Percentiles rank a stretch among this genome's conserved stretches.
Conservation (phyloP, 1,140 invertebrate genomes). For the Mycetomoellerius zeteki region DNA sequence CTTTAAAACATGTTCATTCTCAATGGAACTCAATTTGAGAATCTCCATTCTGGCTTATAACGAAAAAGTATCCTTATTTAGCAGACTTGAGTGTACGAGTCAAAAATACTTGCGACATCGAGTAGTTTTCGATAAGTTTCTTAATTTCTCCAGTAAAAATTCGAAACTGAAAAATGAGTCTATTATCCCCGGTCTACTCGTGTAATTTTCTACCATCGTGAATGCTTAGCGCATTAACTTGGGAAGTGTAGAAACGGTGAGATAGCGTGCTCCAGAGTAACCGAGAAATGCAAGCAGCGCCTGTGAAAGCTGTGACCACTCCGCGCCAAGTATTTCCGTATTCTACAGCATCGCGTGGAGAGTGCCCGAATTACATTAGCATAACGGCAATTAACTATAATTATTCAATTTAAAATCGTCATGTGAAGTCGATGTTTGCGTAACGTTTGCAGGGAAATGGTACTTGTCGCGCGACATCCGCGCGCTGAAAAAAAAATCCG, state of each 20-base stretch:
- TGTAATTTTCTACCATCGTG: slow-evolving; percentile 20
- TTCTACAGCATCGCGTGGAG: not conserved
- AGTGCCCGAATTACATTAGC: slow-evolving; percentile 44
- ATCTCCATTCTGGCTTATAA: not conserved
- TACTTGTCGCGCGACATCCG: slow-evolving; percentile 5
- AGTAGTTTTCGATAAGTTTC: too few relatives aligned
- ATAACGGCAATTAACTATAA: slow-evolving; percentile 47
- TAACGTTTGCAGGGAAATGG: slow-evolving; percentile 34
- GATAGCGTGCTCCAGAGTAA: slow-evolving; percentile 1
- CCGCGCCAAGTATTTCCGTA: slow-evolving; percentile 22
- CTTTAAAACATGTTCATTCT: not conserved
- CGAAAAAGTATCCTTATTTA: not conserved
- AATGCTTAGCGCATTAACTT: slow-evolving; percentile 12
- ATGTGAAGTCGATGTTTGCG: slow-evolving; percentile 37
- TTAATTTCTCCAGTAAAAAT: too few relatives aligned
- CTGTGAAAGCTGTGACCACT: not conserved
- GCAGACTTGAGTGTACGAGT: not conserved
- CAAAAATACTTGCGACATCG: not conserved
- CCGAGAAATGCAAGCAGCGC: slow-evolving; percentile 16
- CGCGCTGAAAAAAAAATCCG: not conserved
- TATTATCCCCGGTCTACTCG: too few relatives aligned
- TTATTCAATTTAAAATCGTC: slow-evolving; percentile 57
- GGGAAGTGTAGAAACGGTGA: slow-evolving; percentile 12
- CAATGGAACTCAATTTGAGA: not conserved
- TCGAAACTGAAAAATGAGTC: too few relatives aligned